A percentile compares a stretch with the other conserved stretches of the same genome.
Evolutionary conservation across 2,797 vertebrate species (phyloP).

Genomic region (Garrulus glandarius): DNA sequence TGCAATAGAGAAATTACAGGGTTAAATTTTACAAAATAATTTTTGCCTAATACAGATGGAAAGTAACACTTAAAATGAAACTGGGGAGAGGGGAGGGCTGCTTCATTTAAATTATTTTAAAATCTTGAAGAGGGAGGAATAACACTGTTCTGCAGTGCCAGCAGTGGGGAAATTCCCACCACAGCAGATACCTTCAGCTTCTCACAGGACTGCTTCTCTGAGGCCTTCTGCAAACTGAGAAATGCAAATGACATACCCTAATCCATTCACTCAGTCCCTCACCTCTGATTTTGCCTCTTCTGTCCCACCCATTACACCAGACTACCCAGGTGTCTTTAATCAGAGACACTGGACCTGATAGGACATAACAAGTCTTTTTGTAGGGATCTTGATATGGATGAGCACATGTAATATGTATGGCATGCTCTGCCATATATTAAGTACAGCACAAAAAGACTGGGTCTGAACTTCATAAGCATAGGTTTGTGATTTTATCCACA

Average conservation of each 20-base stretch:
- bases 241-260: not conserved
- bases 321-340: not conserved
- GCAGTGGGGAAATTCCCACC: not conserved
- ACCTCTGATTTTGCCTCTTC: not conserved
- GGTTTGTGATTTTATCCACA: not conserved
- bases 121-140: not conserved
- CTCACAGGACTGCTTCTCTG: not conserved
- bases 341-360: not conserved
- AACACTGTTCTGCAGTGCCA: not conserved
- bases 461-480: not conserved
- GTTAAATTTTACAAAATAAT: not conserved
- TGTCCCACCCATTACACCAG: not conserved
- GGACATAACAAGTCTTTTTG: not conserved
- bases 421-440: not conserved
- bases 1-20: not conserved
- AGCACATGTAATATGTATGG: not conserved
- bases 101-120: not conserved
- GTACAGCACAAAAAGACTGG: not conserved
- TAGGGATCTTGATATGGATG: not conserved
- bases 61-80: not conserved
- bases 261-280: not conserved
- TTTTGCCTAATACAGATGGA: not conserved
- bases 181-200: not conserved
- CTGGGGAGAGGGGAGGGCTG: not conserved
- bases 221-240: not conserved